Base-by-base conservation (phyloP, 2,797 vertebrate genomes). In the Cryptoprocta ferox region DNA sequence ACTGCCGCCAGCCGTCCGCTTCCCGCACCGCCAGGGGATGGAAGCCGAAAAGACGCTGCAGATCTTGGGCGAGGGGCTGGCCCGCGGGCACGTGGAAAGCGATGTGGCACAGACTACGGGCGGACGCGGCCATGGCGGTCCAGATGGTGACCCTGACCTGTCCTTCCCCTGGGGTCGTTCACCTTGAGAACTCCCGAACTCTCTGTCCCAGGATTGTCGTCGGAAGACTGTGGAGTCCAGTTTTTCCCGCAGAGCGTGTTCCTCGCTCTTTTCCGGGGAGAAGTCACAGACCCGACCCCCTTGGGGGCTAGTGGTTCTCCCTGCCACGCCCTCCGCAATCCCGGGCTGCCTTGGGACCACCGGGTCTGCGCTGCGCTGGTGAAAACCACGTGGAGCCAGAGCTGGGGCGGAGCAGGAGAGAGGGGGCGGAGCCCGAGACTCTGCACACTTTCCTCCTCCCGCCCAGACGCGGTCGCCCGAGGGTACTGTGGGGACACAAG, bases 31-130 rank as follows among this genome's bases (percentile, higher is more conserved):
- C 99, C 65, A 99, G 98, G 0, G 99, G 97, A 50, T 98, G 98
- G 97, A 99, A 99, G 71, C 99, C 98, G 76, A 99, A 99, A 79
- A 99, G 98, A 0, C 95, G 98, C 10, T 99, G 98, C 45, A 99
- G 98, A 86, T 99, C 98, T 9, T 93, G 96, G 0, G 98, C 98
- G 71, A 99, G 95, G 96, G 99, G 98, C 56, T 99, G 99, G 85
- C 98, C 99, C 81, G 98, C 98, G 5, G 98, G 98, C 91, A 99
- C 98, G 56, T 99, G 99, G 88, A 99, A 98, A 0, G 99, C 99
- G 96, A 99, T 98, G 98, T 99, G 99, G 97, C 99, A 99, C 76
- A 99, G 97, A 37, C 99, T 99, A 95, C 96, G 98, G 98, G 99
- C 97, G 63, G 42, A 97, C 18, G 98, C 99, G 80, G 99, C 99